A percentile compares a stretch with the other conserved stretches of the same genome.
Evolutionary conservation across 2,888 invertebrate species (phyloP).

Genomic region (Girardia tigrina): DNA sequence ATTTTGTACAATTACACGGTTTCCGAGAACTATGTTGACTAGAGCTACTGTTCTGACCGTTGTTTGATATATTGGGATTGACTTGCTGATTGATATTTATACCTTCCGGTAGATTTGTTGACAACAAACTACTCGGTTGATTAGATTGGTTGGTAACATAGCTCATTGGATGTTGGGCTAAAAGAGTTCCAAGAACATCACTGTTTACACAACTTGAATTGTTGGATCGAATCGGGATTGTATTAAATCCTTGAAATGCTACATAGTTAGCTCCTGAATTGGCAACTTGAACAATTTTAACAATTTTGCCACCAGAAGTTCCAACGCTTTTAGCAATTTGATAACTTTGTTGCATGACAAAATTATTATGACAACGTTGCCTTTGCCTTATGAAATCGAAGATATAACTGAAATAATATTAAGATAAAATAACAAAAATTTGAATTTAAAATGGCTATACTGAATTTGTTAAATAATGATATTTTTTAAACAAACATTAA

Average conservation of each 20-base stretch:
- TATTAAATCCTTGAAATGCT: conserved; percentile 15
- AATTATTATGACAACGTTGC: background rate
- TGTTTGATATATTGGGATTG: background rate
- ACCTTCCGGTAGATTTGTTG: background rate
- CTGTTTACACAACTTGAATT: background rate
- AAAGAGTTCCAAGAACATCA: background rate
- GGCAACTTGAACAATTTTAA: background rate
- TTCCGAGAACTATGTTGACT: conserved; percentile 30
- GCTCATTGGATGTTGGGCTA: background rate
- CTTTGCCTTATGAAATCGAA: too few species aligned
- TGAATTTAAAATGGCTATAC: conserved; percentile 15
- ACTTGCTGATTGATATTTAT: background rate
- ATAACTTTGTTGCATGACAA: background rate
- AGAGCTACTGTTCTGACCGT: background rate
- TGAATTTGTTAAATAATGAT: background rate
- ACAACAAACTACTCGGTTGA: conserved; percentile 7
- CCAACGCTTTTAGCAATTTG: background rate
- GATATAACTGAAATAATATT: too few species aligned
- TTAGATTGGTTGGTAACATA: background rate
- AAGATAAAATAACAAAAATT: background rate
- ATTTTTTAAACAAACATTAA: conserved; percentile 16
- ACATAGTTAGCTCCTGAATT: conserved; percentile 8
- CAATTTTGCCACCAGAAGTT: background rate
- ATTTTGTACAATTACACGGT: conserved; percentile 87
- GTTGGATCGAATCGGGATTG: background rate